Percentiles rank a stretch among this genome's conserved stretches.
Evolutionary conservation across 2,797 vertebrate species (phyloP).

Genomic region (Lacerta agilis): DNA sequence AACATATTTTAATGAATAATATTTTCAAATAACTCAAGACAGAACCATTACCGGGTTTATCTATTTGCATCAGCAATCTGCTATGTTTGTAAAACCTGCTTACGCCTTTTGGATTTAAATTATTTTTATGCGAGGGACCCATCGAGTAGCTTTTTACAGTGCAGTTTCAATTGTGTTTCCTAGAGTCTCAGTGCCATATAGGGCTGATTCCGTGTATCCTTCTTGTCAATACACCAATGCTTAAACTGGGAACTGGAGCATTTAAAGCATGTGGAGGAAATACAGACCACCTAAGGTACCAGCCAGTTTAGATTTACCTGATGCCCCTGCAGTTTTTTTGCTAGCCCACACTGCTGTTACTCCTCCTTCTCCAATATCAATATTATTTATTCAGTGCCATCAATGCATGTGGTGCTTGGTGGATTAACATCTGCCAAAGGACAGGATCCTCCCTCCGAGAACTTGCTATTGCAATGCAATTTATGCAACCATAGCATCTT

Average conservation of each 20-base stretch:
- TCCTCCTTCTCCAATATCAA: not conserved
- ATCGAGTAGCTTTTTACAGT: not conserved
- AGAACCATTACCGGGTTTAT: slow-evolving; percentile 37
- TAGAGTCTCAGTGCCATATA: not conserved
- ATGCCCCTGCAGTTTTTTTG: not conserved
- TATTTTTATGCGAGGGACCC: slow-evolving; percentile 21
- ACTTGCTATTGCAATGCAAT: not conserved
- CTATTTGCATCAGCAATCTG: slow-evolving; percentile 50
- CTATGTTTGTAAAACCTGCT: slow-evolving; percentile 34
- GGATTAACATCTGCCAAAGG: not conserved
- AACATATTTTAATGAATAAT: slow-evolving; percentile 52
- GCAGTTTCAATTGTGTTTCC: not conserved
- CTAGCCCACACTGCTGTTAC: not conserved
- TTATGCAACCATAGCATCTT: not conserved
- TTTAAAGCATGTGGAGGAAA: not conserved
- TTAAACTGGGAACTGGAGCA: not conserved
- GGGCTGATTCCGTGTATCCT: not conserved
- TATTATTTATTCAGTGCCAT: not conserved
- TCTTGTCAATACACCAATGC: not conserved
- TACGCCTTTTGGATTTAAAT: not conserved
- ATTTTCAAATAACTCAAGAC: slow-evolving; percentile 44
- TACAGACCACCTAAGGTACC: not conserved
- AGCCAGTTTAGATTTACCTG: not conserved
- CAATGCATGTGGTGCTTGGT: not conserved
- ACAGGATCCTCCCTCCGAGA: not conserved